Evolutionary conservation across 1,140 invertebrate genomes (phyloP).

Genomic region (Polypedilum pembai): DNA sequence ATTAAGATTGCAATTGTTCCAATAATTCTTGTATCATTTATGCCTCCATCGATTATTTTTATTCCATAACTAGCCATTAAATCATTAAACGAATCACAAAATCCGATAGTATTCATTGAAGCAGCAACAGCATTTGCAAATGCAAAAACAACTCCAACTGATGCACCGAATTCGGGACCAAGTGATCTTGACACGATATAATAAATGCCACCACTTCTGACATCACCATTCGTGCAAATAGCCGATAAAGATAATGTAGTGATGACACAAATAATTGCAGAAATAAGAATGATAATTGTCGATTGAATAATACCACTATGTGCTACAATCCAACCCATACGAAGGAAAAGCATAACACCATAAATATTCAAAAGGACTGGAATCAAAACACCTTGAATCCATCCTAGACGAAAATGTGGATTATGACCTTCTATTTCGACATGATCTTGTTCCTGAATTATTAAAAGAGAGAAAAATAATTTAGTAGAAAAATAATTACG

Average conservation of each 20-base stretch:
- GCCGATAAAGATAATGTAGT: conserved; percentile 90
- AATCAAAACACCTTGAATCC: conserved; percentile 70
- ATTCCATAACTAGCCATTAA: conserved; percentile 49
- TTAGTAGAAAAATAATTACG: neutral
- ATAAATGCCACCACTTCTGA: conserved; percentile 92
- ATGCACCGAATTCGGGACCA: conserved; percentile 91
- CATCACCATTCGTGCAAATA: conserved; percentile 93
- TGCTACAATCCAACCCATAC: conserved; percentile 69
- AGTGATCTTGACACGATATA: conserved; percentile 90
- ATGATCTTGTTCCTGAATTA: conserved; percentile 39
- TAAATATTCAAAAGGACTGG: conserved; percentile 71
- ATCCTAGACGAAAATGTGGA: conserved; percentile 62
- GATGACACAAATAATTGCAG: conserved; percentile 79
- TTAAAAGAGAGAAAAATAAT: conserved; percentile 31
- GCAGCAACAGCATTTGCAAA: conserved; percentile 90
- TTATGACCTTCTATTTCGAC: conserved; percentile 43
- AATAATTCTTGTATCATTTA: conserved; percentile 66
- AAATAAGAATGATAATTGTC: conserved; percentile 72
- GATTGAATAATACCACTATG: conserved; percentile 63
- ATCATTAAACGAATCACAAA: conserved; percentile 83
- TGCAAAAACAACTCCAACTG: conserved; percentile 89
- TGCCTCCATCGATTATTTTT: conserved; percentile 59
- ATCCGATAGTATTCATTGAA: conserved; percentile 93
- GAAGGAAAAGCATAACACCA: conserved; percentile 73
- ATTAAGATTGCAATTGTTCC: conserved; percentile 62